phyloP scores from a whole-genome alignment of 2,888 invertebrate genomes.

The Orchestes rusci region DNA sequence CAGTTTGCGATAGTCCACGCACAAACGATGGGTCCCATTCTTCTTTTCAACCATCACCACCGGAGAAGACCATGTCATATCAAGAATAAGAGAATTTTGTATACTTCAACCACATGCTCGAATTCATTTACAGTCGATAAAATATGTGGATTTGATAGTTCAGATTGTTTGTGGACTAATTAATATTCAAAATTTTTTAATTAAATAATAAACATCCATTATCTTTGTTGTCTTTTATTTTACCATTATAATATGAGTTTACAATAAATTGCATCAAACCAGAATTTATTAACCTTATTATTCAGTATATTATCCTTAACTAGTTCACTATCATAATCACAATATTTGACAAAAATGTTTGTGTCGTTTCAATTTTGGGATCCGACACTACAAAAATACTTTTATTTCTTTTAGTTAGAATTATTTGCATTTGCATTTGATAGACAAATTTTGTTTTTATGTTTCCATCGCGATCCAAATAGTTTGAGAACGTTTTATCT shows the following conservation, averaged over 20 bases:
- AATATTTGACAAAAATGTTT: not conserved
- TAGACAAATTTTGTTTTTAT: not conserved
- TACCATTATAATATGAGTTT: not conserved
- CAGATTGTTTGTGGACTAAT: constrained; percentile 3
- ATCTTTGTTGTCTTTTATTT: not conserved
- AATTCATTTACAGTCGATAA: constrained; percentile 16
- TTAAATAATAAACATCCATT: constrained; percentile 2
- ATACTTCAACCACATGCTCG: constrained; percentile 24
- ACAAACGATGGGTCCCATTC: no score
- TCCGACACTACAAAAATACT: constrained; percentile 1
- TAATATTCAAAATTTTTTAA: constrained; percentile 1
- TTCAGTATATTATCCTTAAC: not conserved
- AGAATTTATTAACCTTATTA: not conserved
- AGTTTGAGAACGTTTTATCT: not conserved
- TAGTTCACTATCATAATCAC: not conserved
- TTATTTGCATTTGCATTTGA: constrained; percentile 3
- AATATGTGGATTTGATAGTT: constrained; percentile 22
- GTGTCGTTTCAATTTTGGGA: not conserved
- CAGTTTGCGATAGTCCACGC: no score
- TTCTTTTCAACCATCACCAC: no score
- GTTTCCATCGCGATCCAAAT: not conserved
- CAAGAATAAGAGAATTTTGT: constrained; percentile 25
- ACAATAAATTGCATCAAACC: not conserved
- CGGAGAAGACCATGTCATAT: constrained; percentile 28
- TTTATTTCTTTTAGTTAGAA: not conserved